Evolutionary conservation across 2,113 vertebrate genomes (phyloP), one percentile per base, ranked within the genome.

Genomic region (Tychaedon coryphoeus): DNA sequence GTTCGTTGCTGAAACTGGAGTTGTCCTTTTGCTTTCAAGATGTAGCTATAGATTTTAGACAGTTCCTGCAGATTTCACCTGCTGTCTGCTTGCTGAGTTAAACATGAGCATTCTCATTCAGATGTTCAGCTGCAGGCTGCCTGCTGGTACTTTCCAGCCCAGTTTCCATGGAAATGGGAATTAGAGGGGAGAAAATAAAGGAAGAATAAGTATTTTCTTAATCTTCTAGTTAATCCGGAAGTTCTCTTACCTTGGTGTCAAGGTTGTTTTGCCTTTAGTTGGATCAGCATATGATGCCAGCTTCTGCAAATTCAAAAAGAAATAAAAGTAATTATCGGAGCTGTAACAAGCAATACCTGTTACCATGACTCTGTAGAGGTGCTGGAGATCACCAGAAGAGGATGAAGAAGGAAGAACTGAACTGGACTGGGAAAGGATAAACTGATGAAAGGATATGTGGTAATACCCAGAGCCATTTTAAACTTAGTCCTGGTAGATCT

Each of bases 141-240:
- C 90, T 95, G 96, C 95, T 95, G 92, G 79, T 95, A 60, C 88
- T 89, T 95, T 96, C 92, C 80, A 96, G 71, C 65, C 83, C 20
- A 6, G 96, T 97, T 97, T 96, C 97, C 96, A 97, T 96, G 96
- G 96, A 96, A 97, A 97, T 96, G 40, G 60, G 74, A 95, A 94
- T 95, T 93, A 94, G 48, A 89, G 15, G 51, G 54, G 86, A 88
- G 92, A 91, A 95, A 94, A 96, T 84, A 95, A 93, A 95, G 80
- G 67, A 72, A 66, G 47, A 91, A 48, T 83, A 85, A 86, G 79
- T 94, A 72, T 83, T 94, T 93, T 94, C 80, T 85, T 95, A 93
- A 93, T 96, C 93, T 93, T 90, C 58, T 88, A n/a, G 75, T 89
- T 96, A 96, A 95, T 96, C 91, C 8, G 1, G 89, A 95, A 94